Conservation (phyloP, 2,797 vertebrate genomes). For the Peromyscus aztecus region DNA sequence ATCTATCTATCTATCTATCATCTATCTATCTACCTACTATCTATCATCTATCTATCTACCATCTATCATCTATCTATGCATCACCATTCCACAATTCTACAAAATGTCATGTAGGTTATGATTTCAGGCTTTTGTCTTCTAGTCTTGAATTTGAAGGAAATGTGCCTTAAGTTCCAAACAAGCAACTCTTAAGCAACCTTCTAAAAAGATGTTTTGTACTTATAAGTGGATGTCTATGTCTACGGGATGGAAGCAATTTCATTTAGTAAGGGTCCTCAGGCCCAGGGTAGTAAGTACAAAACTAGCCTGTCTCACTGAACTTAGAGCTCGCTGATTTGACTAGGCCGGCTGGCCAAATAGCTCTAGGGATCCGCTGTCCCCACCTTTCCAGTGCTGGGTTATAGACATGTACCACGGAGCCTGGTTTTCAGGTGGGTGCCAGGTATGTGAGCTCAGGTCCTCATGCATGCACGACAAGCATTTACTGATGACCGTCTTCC, state of each 20-base stretch:
- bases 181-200: constrained; percentile 27
- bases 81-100: neutral
- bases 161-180: neutral
- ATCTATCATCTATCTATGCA: no score
- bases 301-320: neutral
- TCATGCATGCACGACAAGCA: no score
- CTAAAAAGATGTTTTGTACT: neutral
- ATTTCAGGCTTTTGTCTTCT: neutral
- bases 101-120: neutral
- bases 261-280: neutral
- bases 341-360: neutral
- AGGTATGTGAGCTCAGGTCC: neutral
- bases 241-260: neutral
- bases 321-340: neutral
- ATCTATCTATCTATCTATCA: no score
- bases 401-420: no score
- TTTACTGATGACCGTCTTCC: neutral
- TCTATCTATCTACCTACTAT: neutral
- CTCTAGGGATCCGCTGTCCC: neutral
- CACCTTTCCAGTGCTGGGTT: neutral
- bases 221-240: neutral
- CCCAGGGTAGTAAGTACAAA: neutral
- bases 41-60: no score
- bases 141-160: neutral
- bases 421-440: neutral